Evolutionary conservation across 2,797 vertebrate species (phyloP).

Genomic region (Poeciliopsis turneri): DNA sequence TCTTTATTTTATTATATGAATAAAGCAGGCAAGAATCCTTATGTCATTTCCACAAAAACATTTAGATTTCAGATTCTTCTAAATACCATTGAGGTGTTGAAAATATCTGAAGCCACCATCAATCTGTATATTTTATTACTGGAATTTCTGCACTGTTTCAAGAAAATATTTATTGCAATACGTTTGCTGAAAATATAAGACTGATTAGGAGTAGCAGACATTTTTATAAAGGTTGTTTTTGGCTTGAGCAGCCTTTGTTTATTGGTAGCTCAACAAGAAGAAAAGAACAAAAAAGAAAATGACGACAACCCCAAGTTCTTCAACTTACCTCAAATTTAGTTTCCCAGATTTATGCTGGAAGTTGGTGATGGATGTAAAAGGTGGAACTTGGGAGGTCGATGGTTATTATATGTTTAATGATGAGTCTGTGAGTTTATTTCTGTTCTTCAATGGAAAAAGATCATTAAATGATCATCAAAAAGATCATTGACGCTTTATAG

Average conservation of each 20-base stretch:
- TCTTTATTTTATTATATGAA: too few relatives aligned
- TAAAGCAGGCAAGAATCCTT: not conserved
- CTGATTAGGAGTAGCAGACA: not conserved
- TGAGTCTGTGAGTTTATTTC: not conserved
- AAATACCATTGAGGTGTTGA: not conserved
- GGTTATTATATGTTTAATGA: not conserved
- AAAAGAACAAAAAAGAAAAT: not conserved
- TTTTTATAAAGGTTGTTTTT: not conserved
- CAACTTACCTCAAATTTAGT: not conserved
- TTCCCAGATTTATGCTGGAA: not conserved
- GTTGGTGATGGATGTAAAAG: not conserved
- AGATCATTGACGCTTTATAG: not conserved
- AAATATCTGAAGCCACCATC: not conserved
- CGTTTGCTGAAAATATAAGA: not conserved
- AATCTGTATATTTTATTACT: not conserved
- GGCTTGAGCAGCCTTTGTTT: fast-evolving
- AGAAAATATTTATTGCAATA: not conserved
- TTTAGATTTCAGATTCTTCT: not conserved
- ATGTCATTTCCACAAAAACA: not conserved
- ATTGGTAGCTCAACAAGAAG: not conserved
- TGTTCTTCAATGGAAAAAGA: not conserved
- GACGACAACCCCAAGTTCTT: not conserved
- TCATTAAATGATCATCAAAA: not conserved
- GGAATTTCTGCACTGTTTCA: not conserved
- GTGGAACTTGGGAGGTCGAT: not conserved